Evolutionary conservation across 2,113 vertebrate genomes (phyloP).

Genomic region (Phyllopteryx taeniolatus): DNA sequence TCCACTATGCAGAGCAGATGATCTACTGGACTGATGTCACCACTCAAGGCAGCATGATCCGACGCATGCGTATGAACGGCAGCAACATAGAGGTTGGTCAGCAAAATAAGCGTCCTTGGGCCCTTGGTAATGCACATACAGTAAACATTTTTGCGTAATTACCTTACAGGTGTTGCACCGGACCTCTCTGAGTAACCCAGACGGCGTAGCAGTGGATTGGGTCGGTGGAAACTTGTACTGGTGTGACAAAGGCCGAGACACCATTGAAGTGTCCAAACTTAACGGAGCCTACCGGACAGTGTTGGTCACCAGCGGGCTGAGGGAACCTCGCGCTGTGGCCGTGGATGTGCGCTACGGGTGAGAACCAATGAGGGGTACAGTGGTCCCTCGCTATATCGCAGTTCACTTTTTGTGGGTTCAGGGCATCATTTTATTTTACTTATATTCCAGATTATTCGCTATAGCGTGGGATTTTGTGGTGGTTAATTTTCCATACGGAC

Average conservation of each 20-base stretch:
- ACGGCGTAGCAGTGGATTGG: slow-evolving; percentile 97
- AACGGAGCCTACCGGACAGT: slow-evolving; percentile 91
- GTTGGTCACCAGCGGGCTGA: slow-evolving; percentile 90
- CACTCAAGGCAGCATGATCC: slow-evolving; percentile 98
- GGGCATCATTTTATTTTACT: too few species aligned
- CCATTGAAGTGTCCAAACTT: slow-evolving; percentile 96
- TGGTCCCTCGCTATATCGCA: too few species aligned
- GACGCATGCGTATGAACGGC: slow-evolving; percentile 95
- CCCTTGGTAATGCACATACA: not conserved
- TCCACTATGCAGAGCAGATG: slow-evolving; percentile 92
- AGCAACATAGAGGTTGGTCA: slow-evolving; percentile 86
- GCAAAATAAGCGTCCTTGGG: not conserved
- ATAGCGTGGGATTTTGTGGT: too few species aligned
- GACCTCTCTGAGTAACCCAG: slow-evolving; percentile 95
- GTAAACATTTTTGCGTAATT: slow-evolving; percentile 1
- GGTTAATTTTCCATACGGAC: too few species aligned
- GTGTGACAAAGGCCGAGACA: slow-evolving; percentile 98
- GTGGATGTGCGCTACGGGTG: slow-evolving; percentile 95
- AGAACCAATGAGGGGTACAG: slow-evolving; percentile 31
- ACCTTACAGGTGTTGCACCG: slow-evolving; percentile 90
- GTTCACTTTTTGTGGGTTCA: too few species aligned
- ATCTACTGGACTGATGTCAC: slow-evolving; percentile 99
- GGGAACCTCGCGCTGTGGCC: slow-evolving; percentile 89
- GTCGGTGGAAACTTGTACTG: slow-evolving; percentile 97
- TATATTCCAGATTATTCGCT: too few species aligned